Conservation (phyloP, 2,113 vertebrate species). For the Periophthalmus modestus region DNA sequence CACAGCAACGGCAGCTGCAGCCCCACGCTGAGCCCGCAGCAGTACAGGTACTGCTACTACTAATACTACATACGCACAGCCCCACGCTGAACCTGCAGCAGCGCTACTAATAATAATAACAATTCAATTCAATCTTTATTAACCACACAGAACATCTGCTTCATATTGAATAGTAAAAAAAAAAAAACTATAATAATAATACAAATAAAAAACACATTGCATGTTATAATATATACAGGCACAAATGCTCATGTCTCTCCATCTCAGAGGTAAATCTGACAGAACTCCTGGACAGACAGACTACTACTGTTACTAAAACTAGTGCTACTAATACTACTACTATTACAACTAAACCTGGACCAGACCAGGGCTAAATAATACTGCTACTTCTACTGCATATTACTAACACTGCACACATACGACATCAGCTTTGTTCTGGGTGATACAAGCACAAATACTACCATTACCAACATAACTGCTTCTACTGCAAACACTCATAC, state of each 20-base stretch:
- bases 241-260: no score
- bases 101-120: not conserved
- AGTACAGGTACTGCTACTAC: not conserved
- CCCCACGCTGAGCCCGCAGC: constrained; percentile 88
- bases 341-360: not conserved
- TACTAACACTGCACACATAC: not conserved
- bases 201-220: no score
- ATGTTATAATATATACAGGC: no score
- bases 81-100: constrained; percentile 87
- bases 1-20: constrained; percentile 97
- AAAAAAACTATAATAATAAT: no score
- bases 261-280: no score
- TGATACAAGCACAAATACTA: not conserved
- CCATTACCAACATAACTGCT: not conserved
- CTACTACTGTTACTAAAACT: not conserved
- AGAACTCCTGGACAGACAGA: no score
- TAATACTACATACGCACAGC: constrained; percentile 63
- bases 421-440: not conserved
- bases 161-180: no score
- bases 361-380: not conserved
- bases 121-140: no score
- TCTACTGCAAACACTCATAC: not conserved
- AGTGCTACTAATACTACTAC: not conserved
- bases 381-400: not conserved
- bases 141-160: no score